Conservation (phyloP, 2,113 vertebrate genomes). For the Cacatua alba region DNA sequence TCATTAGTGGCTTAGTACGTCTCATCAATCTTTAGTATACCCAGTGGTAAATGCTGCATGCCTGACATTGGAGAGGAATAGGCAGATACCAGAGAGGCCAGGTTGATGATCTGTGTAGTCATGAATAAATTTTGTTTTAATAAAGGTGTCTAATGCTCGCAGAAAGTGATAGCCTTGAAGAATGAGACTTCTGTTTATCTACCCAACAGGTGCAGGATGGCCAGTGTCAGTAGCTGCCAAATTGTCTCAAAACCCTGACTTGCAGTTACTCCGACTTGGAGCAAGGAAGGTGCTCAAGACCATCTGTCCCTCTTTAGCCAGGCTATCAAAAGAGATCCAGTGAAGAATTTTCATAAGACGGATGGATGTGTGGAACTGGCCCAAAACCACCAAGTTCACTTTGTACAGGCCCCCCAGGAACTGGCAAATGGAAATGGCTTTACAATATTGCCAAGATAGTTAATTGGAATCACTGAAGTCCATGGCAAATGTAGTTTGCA, state of each 20-base stretch:
- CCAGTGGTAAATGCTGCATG: conserved; percentile 49
- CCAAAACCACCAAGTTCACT: neutral
- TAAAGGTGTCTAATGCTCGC: conserved; percentile 53
- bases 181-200: conserved; percentile 32
- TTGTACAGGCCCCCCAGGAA: conserved; percentile 18
- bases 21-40: conserved; percentile 59
- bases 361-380: neutral
- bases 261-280: neutral
- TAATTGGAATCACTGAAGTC: conserved; percentile 8
- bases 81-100: conserved; percentile 46
- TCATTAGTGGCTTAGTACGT: conserved; percentile 61
- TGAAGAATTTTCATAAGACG: neutral
- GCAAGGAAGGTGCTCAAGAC: neutral
- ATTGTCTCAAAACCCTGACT: neutral
- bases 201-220: conserved; percentile 54
- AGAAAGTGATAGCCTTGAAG: conserved; percentile 62
- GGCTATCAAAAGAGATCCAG: neutral
- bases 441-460: neutral
- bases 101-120: conserved; percentile 62
- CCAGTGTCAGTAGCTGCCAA: neutral
- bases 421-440: conserved; percentile 1
- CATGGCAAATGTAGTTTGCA: neutral
- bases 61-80: conserved; percentile 44
- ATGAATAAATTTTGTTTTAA: conserved; percentile 66
- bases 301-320: neutral